phyloP scores from a whole-genome alignment of 1,140 invertebrate genomes.

The Danaus melanippus region DNA sequence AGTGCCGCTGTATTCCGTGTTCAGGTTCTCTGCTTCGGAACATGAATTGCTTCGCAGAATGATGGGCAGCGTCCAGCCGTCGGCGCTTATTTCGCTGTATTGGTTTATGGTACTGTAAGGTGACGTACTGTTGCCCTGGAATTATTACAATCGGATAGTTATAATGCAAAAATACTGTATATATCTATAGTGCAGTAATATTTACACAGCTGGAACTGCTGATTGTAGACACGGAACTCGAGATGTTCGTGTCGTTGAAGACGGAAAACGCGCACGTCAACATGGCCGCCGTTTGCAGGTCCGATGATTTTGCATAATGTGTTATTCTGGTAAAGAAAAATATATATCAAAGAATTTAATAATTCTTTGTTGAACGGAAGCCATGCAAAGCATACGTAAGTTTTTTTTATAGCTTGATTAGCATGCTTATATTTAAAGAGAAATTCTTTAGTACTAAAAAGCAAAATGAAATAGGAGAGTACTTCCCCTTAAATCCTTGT shows the following conservation, averaged over 20 bases:
- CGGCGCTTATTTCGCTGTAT: constrained; percentile 81
- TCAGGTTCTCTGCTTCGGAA: constrained; percentile 84
- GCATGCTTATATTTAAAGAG: no score
- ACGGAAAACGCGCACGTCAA: constrained; percentile 85
- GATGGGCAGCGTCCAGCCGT: constrained; percentile 80
- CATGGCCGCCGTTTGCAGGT: constrained; percentile 95
- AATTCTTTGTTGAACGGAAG: no score
- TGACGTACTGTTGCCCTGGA: constrained; percentile 80
- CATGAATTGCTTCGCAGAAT: constrained; percentile 89
- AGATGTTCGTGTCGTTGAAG: constrained; percentile 49
- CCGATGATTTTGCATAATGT: constrained; percentile 83
- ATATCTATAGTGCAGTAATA: constrained; percentile 5
- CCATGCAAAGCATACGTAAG: no score
- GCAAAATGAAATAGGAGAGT: no score
- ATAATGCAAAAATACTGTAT: no score
- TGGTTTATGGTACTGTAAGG: constrained; percentile 94
- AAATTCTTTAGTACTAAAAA: no score
- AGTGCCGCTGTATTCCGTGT: constrained; percentile 46
- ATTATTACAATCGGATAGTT: constrained; percentile 7
- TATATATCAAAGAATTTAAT: constrained; percentile 12
- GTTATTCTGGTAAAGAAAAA: constrained; percentile 77
- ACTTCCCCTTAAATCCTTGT: no score
- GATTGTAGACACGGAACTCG: constrained; percentile 51
- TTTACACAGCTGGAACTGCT: constrained; percentile 63
- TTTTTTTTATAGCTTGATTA: no score